Percentiles rank a stretch among this genome's conserved stretches.
These are phyloP conservation scores for Enteromius mattozi DNA, from an alignment of 2,797 vertebrate genomes.

Conservation along the genomic window DNA sequence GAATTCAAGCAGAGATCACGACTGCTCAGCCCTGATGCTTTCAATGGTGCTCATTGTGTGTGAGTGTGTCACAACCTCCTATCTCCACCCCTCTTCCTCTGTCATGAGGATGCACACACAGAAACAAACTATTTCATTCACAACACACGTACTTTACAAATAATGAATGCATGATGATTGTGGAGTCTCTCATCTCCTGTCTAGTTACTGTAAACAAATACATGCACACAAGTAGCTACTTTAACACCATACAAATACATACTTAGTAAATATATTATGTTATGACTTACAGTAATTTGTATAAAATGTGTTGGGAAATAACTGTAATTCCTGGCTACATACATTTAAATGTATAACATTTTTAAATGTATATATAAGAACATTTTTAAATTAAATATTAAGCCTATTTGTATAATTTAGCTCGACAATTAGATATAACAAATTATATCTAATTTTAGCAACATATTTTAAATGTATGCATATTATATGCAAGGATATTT, in stretches of 20 bases:
- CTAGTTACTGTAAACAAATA: conserved; percentile 18
- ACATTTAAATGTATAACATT: not conserved
- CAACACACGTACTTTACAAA: conserved; percentile 43
- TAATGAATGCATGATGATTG: conserved; percentile 61
- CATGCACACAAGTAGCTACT: conserved; percentile 57
- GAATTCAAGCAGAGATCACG: conserved; percentile 47
- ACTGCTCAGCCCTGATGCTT: conserved; percentile 31
- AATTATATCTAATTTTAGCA: not conserved
- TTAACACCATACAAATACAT: not conserved
- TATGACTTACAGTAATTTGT: not conserved
- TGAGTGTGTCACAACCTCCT: not conserved
- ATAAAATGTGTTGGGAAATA: not conserved
- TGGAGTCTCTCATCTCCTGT: conserved; percentile 62
- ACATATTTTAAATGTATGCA: not conserved
- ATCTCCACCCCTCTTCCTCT: conserved; percentile 27
- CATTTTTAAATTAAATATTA: too few relatives aligned
- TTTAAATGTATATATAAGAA: not conserved
- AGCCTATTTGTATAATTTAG: too few relatives aligned
- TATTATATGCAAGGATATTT: not conserved
- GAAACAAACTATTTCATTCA: conserved; percentile 40
- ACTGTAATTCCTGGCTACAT: not conserved
- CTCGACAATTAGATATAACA: too few relatives aligned
- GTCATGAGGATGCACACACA: conserved; percentile 34
- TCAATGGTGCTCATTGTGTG: conserved; percentile 52
- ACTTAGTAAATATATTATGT: not conserved